Conservation (phyloP, 2,113 vertebrate species). For the Phainopepla nitens region DNA sequence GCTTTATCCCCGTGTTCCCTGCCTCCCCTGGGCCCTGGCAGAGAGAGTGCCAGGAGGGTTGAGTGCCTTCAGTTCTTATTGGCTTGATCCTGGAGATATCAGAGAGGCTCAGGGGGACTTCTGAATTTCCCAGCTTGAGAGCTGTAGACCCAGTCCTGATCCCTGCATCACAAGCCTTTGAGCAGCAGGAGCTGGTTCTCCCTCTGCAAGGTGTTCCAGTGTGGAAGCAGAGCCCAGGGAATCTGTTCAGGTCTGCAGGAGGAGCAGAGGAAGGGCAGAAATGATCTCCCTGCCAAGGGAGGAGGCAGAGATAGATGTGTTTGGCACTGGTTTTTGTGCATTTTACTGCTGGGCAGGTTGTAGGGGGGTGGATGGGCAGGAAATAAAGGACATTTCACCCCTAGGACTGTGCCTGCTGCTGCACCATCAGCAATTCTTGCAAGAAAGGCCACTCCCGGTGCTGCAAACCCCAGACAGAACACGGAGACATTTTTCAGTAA, state of each 20-base stretch:
- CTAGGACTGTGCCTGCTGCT: background rate
- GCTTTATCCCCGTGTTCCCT: background rate
- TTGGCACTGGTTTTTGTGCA: background rate
- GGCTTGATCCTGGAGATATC: background rate
- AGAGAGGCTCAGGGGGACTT: background rate
- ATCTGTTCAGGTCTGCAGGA: background rate
- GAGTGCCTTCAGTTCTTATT: background rate
- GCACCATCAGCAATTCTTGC: background rate
- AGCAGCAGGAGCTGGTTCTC: background rate
- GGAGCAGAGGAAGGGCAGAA: background rate
- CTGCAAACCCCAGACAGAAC: background rate
- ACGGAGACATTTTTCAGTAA: background rate
- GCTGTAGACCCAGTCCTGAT: rapidly evolving
- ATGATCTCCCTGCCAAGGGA: background rate
- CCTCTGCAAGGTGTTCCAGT: background rate
- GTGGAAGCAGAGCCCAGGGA: background rate
- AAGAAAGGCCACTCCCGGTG: background rate
- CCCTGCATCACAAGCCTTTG: background rate
- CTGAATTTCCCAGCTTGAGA: background rate
- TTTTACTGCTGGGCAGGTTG: background rate
- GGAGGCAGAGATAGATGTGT: background rate
- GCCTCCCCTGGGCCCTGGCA: background rate
- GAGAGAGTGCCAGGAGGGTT: background rate
- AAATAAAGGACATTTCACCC: background rate
- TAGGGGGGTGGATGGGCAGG: background rate